These are phyloP conservation scores for Stenodera caucasica DNA, from an alignment of 2,888 invertebrate genomes.

Conservation along the genomic window DNA sequence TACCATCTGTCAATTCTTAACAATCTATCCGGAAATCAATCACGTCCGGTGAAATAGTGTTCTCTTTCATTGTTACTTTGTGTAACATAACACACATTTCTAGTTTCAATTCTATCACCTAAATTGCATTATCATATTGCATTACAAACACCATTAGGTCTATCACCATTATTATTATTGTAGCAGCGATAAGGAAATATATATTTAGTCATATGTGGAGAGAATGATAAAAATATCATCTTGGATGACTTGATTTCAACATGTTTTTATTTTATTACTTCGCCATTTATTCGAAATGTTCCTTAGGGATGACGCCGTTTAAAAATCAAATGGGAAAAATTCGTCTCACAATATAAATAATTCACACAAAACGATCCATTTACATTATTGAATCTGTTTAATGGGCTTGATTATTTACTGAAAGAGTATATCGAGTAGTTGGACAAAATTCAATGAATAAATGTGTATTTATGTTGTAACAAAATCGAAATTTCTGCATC, in stretches of 20 bases:
- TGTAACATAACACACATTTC: conserved; percentile 22
- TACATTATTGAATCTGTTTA: conserved; percentile 37
- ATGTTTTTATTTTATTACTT: conserved; percentile 26
- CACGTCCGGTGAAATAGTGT: conserved; percentile 26
- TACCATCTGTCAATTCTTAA: conserved; percentile 14
- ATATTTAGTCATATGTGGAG: no score
- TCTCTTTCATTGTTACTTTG: conserved; percentile 26
- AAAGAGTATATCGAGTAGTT: no score
- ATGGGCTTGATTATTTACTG: no score
- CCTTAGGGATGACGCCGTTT: conserved; percentile 29
- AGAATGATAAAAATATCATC: not conserved
- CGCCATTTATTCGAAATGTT: conserved; percentile 34
- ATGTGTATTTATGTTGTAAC: no score
- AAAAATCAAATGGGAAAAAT: conserved; percentile 33
- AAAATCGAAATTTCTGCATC: no score
- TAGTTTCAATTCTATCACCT: conserved; percentile 34
- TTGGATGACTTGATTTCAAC: conserved; percentile 18
- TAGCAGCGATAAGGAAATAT: no score
- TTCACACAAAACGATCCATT: conserved; percentile 33
- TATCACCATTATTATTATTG: no score
- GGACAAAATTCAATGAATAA: no score
- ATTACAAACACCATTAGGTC: conserved; percentile 34
- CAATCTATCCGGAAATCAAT: conserved; percentile 31
- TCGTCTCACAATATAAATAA: conserved; percentile 36
- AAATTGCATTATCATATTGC: conserved; percentile 41